Conservation (phyloP, 2,113 vertebrate species). For the Psilopsiagon aymara region DNA sequence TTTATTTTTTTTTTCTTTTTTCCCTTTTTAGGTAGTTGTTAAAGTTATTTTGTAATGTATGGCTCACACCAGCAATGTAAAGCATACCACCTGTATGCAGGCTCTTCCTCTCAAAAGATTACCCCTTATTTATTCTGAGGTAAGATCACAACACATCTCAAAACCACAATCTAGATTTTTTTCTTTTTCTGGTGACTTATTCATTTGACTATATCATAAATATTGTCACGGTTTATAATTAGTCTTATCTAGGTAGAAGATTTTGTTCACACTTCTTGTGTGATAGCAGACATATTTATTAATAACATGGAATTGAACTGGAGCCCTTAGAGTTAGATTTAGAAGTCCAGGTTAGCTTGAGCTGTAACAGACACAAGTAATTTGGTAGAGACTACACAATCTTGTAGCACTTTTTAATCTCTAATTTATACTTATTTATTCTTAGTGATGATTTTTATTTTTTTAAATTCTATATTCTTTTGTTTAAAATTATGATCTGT, state of each 20-base stretch:
- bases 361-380: accelerated
- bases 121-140: background rate
- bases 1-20: background rate
- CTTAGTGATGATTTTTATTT: background rate
- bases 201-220: background rate
- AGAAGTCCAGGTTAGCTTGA: background rate
- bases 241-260: background rate
- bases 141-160: background rate
- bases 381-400: background rate
- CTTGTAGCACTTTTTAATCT: background rate
- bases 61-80: background rate
- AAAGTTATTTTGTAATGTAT: background rate
- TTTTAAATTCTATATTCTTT: background rate
- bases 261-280: background rate
- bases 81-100: background rate
- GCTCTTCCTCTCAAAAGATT: background rate
- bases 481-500: background rate
- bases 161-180: background rate
- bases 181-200: background rate
- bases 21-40: background rate
- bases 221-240: background rate
- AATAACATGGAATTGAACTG: background rate
- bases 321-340: background rate
- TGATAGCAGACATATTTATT: background rate
- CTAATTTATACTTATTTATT: background rate